Base-by-base conservation (phyloP, 2,113 vertebrate genomes). In the Tupaia tana region DNA sequence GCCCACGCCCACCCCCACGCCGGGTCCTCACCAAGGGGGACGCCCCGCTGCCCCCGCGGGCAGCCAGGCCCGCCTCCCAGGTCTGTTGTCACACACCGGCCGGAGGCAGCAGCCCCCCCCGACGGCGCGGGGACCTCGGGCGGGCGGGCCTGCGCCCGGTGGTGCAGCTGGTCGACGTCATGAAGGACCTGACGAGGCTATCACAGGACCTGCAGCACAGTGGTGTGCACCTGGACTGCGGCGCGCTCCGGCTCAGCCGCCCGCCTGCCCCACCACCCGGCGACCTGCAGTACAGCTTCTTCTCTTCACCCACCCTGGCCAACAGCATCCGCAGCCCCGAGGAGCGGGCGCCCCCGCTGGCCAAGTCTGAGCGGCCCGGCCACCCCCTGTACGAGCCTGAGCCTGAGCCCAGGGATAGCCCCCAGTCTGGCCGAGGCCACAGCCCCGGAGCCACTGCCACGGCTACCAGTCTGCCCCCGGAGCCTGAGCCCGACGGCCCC, bases 321-420 rank as follows among this genome's bases (percentile, higher is more conserved):
- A 99, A 99, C 98, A 99, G 99, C 95, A 99, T 99, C 94, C 98
- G 99, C 91, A 99, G 98, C 93, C 99, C 99, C 0, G 99, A 99
- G 97, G 99, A 99, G 96, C 98, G 98, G 75, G 98, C 98, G 2
- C 86, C 97, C 63, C 98, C 98, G 63, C 91, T 97, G 3, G 34
- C 97, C 97, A 99, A 98, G 95, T 91, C 97, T 0, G 98, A 98
- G 79, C 97, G 95, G 0, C 95, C 98, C 7, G 95, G 97, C 87
- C 98, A 98, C 0, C 98, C 98, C 0, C 96, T 97, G 0, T 98
- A 71, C 0, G 98, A 98, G 0, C 98, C 97, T 75, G 98, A 98
- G 66, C 92, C 96, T 0, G 98, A 98, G 0, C 86, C 97, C 0
- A 96, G 97, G 58, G 98, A 97, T 20, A 98, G 97, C 96, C 9